Evolutionary conservation across 2,888 invertebrate genomes (phyloP), one percentile per base, ranked within the genome.

Genomic region (Heliconius charithonia): DNA sequence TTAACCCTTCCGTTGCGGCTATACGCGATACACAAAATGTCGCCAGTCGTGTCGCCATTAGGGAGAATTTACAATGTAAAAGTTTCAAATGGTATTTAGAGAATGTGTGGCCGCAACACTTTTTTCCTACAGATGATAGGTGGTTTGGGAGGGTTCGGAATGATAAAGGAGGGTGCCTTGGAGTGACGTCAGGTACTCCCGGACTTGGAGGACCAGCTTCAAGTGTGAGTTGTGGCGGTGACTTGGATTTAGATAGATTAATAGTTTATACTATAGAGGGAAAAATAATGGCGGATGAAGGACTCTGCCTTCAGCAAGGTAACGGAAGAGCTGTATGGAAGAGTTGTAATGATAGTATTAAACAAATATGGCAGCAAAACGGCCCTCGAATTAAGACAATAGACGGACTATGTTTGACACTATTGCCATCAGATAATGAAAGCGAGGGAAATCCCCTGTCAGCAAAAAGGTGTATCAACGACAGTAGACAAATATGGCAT

Each of bases 21-120:
- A 89, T 90, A 75, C 95, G 96, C 41, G 95, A 96, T 73, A 93
- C 95, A 77, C 97, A 97, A 84, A 93, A 96, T 79, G 95, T 97
- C 0, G 93, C 93, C 0, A 93, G 95, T 51, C 94, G 99, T 76
- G 84, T 97, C 22, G 96, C 96, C 41, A 90, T 99, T 65, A 95
- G 97, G 1, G 95, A 97, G 81, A 95, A 95, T 82, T 93, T 99
- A 62, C 92, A 97, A 27, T 99, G 99, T 89, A 97, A 98, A 91
- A 96, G 96, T 83, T 99, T 99, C 87, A 96, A 96, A 75, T 99
- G 99, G 99, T 99, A 99, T 90, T 95, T 99, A 84, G 97, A 98
- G 77, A 98, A 98, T 86, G 96, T 99, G 37, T 99, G 99, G 98
- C 99, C 99, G 0, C 98, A 99, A 87, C 97, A 99, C 88, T 99